Evolutionary conservation across 2,888 invertebrate species (phyloP), one percentile per base, ranked within the genome.

Genomic region (Linnaemya tessellans): DNA sequence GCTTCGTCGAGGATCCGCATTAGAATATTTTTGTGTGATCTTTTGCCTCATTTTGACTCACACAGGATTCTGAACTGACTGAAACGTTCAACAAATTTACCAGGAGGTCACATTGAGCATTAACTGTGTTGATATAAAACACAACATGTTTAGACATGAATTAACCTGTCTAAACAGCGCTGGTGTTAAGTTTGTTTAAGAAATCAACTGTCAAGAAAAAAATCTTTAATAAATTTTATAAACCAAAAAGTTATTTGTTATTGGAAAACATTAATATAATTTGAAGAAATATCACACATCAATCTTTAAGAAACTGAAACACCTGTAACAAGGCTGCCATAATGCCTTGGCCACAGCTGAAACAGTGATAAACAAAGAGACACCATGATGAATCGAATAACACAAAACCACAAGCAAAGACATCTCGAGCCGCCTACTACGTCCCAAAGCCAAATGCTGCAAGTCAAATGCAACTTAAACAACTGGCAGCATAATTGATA

Each of bases 381-480:
- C 68, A 79, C 7, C 49, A 51, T 58, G 68, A 84, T 74, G 68
- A 73, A 84, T 81, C 49, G 64, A 49, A 70, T 68, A 56, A 81
- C 78, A 81, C 46, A 10, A 30, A 77, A 62, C 46, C 18, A 58
- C 25, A 79, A 75, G 54, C 49, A 25, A 73, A 56, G 43, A 68
- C 46, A 38, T 65, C 30, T 46, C 11, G 62, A 71, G 60, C 64
- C 79, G 65, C 83, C 85, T 80, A 71, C 77, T 67, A 81, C 51
- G 62, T 43, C 38, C 54, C 46, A 68, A 9, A 20, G 51, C 13
- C 49, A 22, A 13, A 7, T 49, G 20, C 11, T 65, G 56, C 56
- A 15, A n/a, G 1, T 11, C 20, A 71, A 65, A 46, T 25, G 25
- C 25, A 43, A 22, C 0, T 68, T 51, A 46, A 51, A 56, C 60